Evolutionary conservation across 2,113 vertebrate species (phyloP).

Genomic region (Periophthalmodon schlosseri): DNA sequence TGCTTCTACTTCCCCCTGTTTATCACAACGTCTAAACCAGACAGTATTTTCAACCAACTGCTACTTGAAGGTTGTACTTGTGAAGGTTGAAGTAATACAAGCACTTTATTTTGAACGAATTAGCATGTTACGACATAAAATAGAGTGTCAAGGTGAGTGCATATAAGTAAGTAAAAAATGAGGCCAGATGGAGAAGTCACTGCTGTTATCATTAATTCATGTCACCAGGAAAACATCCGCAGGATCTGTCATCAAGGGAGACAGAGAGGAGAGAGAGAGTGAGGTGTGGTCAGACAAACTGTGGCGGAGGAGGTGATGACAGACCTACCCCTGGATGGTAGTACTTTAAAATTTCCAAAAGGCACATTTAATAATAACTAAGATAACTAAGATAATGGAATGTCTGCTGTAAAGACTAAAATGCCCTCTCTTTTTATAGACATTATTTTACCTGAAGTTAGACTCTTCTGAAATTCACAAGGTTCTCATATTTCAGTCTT

Average conservation of each 20-base stretch:
- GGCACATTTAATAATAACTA: slow-evolving; percentile 14
- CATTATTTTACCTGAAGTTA: no score
- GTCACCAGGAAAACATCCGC: slow-evolving; percentile 58
- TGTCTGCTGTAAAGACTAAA: no score
- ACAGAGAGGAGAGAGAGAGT: slow-evolving; percentile 24
- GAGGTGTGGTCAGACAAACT: slow-evolving; percentile 17
- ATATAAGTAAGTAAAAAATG: slow-evolving; percentile 58
- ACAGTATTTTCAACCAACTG: not conserved
- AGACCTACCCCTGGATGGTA: slow-evolving; percentile 32
- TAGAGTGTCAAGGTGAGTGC: slow-evolving; percentile 31
- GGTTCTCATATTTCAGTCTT: no score
- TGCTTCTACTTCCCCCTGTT: no score
- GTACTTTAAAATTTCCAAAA: slow-evolving; percentile 33
- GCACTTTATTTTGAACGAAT: not conserved
- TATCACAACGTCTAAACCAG: no score
- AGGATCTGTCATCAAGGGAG: slow-evolving; percentile 40
- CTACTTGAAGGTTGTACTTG: not conserved
- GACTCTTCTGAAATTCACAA: no score
- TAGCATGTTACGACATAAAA: not conserved
- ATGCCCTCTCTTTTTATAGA: no score
- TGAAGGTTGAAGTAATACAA: not conserved
- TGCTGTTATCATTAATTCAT: slow-evolving; percentile 78
- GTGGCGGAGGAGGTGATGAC: not conserved
- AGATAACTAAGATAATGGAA: no score
- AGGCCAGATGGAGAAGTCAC: slow-evolving; percentile 56